Evolutionary conservation across 2,797 vertebrate species (phyloP).

Genomic region (Rachycentron canadum): DNA sequence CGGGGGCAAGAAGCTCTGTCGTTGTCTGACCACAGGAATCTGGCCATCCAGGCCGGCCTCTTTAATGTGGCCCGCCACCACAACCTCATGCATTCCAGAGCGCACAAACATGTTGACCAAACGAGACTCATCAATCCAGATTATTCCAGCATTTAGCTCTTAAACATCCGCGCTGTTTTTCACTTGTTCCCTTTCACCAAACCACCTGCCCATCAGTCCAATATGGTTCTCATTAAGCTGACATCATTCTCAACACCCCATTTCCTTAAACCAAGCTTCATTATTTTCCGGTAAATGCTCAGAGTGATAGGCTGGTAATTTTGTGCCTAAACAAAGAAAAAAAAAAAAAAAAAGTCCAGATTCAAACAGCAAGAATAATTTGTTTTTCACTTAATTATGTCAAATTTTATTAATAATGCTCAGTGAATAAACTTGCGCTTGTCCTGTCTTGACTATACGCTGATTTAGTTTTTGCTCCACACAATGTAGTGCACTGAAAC

Average conservation of each 20-base stretch:
- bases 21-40: conserved; percentile 87
- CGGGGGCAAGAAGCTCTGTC: conserved; percentile 77
- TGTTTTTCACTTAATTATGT: conserved; percentile 48
- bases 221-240: conserved; percentile 76
- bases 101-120: conserved; percentile 89
- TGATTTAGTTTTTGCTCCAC: conserved; percentile 19
- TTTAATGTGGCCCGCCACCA: conserved; percentile 84
- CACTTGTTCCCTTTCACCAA: conserved; percentile 83
- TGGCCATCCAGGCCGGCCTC: conserved; percentile 70
- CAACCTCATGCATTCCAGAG: conserved; percentile 86
- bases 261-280: conserved; percentile 57
- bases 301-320: conserved; percentile 36
- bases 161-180: conserved; percentile 83
- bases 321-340: conserved; percentile 39
- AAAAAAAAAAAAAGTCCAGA: conserved; percentile 20
- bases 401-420: conserved; percentile 30
- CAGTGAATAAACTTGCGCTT: conserved; percentile 25
- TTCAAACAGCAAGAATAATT: conserved; percentile 23
- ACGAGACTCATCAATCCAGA: conserved; percentile 85
- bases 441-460: conserved; percentile 10
- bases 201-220: conserved; percentile 83
- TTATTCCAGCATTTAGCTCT: conserved; percentile 78
- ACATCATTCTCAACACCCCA: conserved; percentile 60
- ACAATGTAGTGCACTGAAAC: conserved; percentile 25
- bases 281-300: conserved; percentile 55